Conservation (phyloP, 2,113 vertebrate genomes). For the Oryzias curvinotus region DNA sequence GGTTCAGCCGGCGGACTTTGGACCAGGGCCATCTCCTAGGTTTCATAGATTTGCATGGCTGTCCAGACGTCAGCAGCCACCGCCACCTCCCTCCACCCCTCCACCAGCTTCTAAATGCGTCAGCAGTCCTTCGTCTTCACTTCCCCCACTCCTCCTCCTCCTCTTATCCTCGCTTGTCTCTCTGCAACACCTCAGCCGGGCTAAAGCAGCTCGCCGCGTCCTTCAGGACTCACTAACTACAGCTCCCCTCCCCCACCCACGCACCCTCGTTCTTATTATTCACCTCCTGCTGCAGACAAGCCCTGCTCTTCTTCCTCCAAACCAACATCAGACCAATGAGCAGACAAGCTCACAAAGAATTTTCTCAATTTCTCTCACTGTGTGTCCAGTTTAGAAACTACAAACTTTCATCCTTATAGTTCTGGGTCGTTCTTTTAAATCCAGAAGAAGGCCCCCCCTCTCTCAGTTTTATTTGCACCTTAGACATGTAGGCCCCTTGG, state of each 20-base stretch:
- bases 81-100: conserved; percentile 14
- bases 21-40: conserved; percentile 64
- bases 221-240: conserved; percentile 64
- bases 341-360: neutral
- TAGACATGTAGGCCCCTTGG: too few species aligned
- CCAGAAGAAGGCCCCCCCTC: too few species aligned
- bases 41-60: conserved; percentile 70
- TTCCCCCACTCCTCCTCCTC: conserved; percentile 13
- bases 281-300: conserved; percentile 18
- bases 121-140: conserved; percentile 58
- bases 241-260: conserved; percentile 12
- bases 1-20: conserved; percentile 55
- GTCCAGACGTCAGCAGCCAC: conserved; percentile 71
- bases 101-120: conserved; percentile 66
- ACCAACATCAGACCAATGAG: neutral
- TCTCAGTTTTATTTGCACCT: too few species aligned
- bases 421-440: too few species aligned
- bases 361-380: neutral
- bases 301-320: conserved; percentile 5
- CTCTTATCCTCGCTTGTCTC: conserved; percentile 46
- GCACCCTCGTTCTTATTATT: conserved; percentile 36
- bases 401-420: too few species aligned
- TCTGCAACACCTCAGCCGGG: conserved; percentile 57
- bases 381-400: too few species aligned
- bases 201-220: conserved; percentile 70